A percentile compares a stretch with the other conserved stretches of the same genome.
phyloP scores from a whole-genome alignment of 2,888 invertebrate species.

The Anarsia innoxiella region DNA sequence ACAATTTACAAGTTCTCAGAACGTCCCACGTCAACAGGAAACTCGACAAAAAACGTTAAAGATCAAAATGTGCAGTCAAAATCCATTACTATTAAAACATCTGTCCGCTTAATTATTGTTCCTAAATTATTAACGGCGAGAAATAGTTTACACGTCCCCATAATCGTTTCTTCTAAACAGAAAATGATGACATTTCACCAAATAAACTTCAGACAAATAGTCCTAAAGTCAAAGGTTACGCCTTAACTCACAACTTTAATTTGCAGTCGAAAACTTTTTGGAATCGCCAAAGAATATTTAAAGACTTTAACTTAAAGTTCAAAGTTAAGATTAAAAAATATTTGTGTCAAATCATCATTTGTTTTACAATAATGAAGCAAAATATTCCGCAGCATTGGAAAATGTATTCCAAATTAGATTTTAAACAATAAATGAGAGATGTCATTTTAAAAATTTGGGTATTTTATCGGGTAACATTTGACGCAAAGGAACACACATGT shows the following conservation, averaged over 20 bases:
- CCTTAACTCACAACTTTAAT: no score
- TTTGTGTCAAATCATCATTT: conserved; percentile 16
- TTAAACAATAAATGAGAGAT: conserved; percentile 2
- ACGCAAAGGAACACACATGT: conserved; percentile 56
- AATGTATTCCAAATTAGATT: conserved; percentile 27
- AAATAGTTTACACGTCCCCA: conserved; percentile 31
- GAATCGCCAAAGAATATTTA: no score
- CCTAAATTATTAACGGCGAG: conserved; percentile 7
- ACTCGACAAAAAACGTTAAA: no score
- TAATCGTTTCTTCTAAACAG: conserved; percentile 27
- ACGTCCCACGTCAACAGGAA: no score
- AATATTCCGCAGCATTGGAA: conserved; percentile 50
- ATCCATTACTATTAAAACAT: no score
- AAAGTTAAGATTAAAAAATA: conserved; percentile 15
- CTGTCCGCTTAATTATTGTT: conserved; percentile 9
- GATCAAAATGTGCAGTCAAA: no score
- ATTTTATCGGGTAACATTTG: conserved; percentile 29
- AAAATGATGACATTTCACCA: conserved; percentile 48
- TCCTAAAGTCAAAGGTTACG: conserved; percentile 37
- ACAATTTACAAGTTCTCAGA: no score
- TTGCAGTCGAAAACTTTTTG: no score
- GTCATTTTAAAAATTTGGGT: no score
- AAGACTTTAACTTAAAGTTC: conserved; percentile 21
- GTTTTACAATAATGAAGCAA: conserved; percentile 42
- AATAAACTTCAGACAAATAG: conserved; percentile 52